These are phyloP conservation scores for Pyrrhopygopsis socrates DNA, from an alignment of 2,888 invertebrate genomes.

Conservation along the genomic window DNA sequence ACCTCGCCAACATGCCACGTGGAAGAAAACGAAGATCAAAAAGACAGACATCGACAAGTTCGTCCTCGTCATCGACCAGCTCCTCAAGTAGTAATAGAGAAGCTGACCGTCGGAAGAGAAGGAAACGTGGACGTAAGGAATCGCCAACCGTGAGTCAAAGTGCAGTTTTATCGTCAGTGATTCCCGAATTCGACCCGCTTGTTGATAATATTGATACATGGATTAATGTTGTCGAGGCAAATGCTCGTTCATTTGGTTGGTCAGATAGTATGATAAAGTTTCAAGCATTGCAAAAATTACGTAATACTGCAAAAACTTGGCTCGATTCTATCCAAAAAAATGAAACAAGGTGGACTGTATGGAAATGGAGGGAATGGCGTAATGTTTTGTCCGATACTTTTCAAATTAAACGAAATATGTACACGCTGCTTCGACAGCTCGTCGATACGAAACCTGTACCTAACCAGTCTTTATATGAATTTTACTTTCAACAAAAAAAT, in stretches of 20 bases:
- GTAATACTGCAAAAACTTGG: constrained; percentile 84
- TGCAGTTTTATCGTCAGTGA: constrained; percentile 65
- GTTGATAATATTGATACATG: constrained; percentile 75
- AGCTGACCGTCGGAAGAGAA: constrained; percentile 4
- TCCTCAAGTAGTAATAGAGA: constrained; percentile 2
- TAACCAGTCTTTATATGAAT: constrained; percentile 80
- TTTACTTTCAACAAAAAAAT: constrained; percentile 79
- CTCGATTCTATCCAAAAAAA: constrained; percentile 78
- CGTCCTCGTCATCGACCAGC: constrained; percentile 9
- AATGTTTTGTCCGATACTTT: constrained; percentile 78
- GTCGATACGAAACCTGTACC: constrained; percentile 51
- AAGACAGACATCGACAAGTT: constrained; percentile 1
- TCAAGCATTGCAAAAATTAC: constrained; percentile 82
- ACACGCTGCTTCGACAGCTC: constrained; percentile 66
- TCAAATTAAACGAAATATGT: constrained; percentile 77
- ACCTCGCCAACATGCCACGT: constrained; percentile 11
- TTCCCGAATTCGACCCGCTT: constrained; percentile 78
- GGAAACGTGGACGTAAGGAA: constrained; percentile 12
- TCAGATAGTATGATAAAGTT: constrained; percentile 77
- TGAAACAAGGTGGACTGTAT: constrained; percentile 82
- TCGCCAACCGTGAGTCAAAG: constrained; percentile 65
- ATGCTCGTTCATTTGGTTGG: constrained; percentile 82
- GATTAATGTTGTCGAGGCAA: constrained; percentile 83
- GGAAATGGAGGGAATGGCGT: constrained; percentile 85
- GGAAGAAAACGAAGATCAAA: constrained; percentile 22